Conservation (phyloP, 2,888 invertebrate species). For the Ferrisia virgata region DNA sequence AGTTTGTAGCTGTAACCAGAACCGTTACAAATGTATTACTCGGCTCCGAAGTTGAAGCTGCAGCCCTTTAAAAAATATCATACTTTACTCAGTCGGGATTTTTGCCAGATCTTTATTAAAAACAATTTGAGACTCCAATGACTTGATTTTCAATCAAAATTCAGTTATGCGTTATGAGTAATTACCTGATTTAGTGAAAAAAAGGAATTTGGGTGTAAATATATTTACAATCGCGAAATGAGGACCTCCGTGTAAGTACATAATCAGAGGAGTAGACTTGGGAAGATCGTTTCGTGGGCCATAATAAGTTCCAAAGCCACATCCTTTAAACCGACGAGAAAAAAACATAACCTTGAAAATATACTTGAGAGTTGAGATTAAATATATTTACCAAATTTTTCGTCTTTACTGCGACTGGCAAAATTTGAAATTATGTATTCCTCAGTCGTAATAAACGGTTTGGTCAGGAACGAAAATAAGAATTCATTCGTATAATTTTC, state of each 20-base stretch:
- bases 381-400: not conserved
- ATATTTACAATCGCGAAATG: slow-evolving; percentile 66
- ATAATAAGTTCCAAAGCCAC: slow-evolving; percentile 61
- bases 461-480: not conserved
- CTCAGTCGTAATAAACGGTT: not conserved
- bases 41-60: too few relatives aligned
- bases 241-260: slow-evolving; percentile 82
- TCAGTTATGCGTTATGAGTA: not conserved
- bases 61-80: too few relatives aligned
- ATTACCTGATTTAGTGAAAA: slow-evolving; percentile 46
- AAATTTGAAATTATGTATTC: not conserved
- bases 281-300: slow-evolving; percentile 58
- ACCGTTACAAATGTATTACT: too few relatives aligned
- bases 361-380: not conserved
- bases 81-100: too few relatives aligned
- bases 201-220: slow-evolving; percentile 54
- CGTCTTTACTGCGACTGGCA: not conserved
- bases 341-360: not conserved
- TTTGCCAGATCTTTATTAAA: too few relatives aligned
- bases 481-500: not conserved
- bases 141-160: too few relatives aligned
- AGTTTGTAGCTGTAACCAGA: too few relatives aligned
- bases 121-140: too few relatives aligned
- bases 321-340: not conserved
- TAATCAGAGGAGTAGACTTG: slow-evolving; percentile 60